Conservation (phyloP, 1,140 invertebrate genomes). For the Phocides pigmalion region DNA sequence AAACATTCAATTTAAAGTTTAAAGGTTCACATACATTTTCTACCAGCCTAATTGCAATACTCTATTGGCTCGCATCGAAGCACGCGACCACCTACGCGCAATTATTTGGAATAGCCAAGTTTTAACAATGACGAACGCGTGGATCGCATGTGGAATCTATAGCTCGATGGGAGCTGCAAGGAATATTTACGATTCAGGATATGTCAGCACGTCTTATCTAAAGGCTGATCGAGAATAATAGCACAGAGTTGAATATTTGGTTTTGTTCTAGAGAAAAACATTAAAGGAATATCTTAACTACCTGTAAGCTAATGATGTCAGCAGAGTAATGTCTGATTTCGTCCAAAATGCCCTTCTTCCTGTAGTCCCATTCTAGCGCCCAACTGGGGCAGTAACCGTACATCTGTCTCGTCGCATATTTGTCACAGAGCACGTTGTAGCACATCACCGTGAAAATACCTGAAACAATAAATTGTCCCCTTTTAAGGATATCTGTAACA, state of each 20-base stretch:
- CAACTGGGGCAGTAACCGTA: constrained; percentile 99
- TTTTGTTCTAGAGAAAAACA: not conserved
- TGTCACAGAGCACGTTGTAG: constrained; percentile 99
- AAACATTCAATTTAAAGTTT: no score
- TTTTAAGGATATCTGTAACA: constrained; percentile 1
- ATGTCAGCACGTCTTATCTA: not conserved
- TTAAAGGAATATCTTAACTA: constrained; percentile 1
- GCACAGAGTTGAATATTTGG: not conserved
- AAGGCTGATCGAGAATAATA: not conserved
- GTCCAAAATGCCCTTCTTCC: constrained; percentile 98
- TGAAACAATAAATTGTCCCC: constrained; percentile 69
- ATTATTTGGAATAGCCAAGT: constrained; percentile 20
- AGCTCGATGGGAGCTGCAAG: not conserved
- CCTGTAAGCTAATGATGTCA: constrained; percentile 96
- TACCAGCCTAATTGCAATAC: not conserved
- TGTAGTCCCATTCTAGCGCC: constrained; percentile 99
- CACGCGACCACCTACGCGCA: constrained; percentile 18
- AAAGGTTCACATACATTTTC: not conserved
- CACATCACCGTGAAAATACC: constrained; percentile 99
- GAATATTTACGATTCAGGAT: constrained; percentile 24
- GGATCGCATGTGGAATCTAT: constrained; percentile 21
- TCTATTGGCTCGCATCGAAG: not conserved
- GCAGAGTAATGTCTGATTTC: constrained; percentile 98
- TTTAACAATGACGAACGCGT: constrained; percentile 12
- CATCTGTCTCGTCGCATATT: constrained; percentile 98